These are phyloP conservation scores for Hippocampus kuda DNA, from an alignment of 2,797 vertebrate genomes.

Conservation along the genomic window DNA sequence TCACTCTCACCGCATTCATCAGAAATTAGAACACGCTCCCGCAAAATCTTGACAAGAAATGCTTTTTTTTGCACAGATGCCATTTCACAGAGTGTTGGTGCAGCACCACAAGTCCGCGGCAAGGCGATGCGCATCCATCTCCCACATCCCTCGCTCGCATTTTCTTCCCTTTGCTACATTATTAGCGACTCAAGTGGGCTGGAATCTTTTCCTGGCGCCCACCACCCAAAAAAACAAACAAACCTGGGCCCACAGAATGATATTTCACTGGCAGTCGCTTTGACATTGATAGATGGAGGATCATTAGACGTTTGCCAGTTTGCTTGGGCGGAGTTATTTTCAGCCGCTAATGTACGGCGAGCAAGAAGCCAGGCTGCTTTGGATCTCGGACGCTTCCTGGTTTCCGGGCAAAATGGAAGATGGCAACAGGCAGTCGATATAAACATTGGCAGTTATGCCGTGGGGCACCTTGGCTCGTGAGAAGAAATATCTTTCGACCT, in stretches of 20 bases:
- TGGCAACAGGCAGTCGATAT: neutral
- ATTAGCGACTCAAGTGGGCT: conserved; percentile 59
- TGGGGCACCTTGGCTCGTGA: neutral
- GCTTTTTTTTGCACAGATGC: conserved; percentile 10
- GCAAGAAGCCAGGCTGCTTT: conserved; percentile 43
- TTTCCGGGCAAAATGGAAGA: neutral
- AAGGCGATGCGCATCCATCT: conserved; percentile 46
- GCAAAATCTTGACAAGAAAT: neutral
- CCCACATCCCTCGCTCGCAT: conserved; percentile 33
- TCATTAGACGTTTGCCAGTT: conserved; percentile 70
- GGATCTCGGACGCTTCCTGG: conserved; percentile 35
- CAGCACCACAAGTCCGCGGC: conserved; percentile 25
- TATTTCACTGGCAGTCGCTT: conserved; percentile 61
- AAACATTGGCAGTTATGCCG: neutral
- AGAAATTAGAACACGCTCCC: neutral
- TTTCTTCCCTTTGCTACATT: conserved; percentile 53
- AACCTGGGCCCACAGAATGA: conserved; percentile 46
- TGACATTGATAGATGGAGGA: conserved; percentile 68
- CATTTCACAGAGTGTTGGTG: neutral
- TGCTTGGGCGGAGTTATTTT: conserved; percentile 73
- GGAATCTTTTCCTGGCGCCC: conserved; percentile 49
- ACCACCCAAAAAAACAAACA: conserved; percentile 22
- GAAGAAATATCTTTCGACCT: neutral
- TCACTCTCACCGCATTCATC: neutral
- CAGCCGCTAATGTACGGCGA: conserved; percentile 58